Percentiles rank a stretch among this genome's conserved stretches.
Conservation (phyloP, 2,888 invertebrate species). For the Phasia obesa region DNA sequence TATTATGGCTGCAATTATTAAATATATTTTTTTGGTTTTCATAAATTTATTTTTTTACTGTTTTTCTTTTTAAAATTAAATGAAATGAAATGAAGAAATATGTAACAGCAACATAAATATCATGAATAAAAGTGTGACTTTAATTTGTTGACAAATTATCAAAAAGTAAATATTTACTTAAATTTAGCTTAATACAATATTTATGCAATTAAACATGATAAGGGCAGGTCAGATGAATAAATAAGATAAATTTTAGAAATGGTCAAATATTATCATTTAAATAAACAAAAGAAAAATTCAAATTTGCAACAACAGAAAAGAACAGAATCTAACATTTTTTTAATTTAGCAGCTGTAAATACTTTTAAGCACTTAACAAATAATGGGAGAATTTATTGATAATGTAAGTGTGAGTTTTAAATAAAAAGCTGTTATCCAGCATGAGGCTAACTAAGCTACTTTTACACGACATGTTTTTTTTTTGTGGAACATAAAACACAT, state of each 20-base stretch:
- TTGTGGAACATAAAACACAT: too few relatives aligned
- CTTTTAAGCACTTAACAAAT: too few relatives aligned
- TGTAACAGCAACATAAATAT: not conserved
- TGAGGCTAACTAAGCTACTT: too few relatives aligned
- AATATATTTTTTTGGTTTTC: not conserved
- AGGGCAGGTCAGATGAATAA: not conserved
- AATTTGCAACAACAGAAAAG: not conserved
- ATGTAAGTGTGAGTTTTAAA: too few relatives aligned
- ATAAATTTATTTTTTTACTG: too few relatives aligned
- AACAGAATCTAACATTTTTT: not conserved
- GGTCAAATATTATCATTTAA: not conserved
- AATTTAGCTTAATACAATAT: conserved; percentile 11
- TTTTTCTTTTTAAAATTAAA: not conserved
- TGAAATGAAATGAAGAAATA: not conserved
- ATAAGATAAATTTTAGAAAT: not conserved
- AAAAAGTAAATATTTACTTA: not conserved
- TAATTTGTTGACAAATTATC: not conserved
- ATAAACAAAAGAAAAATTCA: not conserved
- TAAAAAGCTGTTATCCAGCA: too few relatives aligned
- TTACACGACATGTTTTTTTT: too few relatives aligned
- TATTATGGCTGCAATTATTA: not conserved
- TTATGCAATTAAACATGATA: not conserved
- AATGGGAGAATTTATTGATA: too few relatives aligned
- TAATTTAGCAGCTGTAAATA: conserved; percentile 1
- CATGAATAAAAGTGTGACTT: not conserved